Conservation (phyloP, 2,797 vertebrate species). For the Arctocebus calabarensis region DNA sequence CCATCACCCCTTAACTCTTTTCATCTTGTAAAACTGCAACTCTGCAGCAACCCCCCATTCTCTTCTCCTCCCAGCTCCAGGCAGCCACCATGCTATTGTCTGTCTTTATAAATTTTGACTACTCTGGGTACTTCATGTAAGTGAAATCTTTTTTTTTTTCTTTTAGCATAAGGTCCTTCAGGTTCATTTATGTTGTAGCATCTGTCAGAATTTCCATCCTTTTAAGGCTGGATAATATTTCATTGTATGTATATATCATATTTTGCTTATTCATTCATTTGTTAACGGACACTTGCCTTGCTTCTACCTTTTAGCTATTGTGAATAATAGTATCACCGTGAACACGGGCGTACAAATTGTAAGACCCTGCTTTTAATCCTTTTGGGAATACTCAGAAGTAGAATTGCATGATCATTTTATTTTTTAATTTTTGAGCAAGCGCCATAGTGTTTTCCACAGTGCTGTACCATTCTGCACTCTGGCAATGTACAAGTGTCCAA, state of each 20-base stretch:
- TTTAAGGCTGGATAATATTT: not conserved
- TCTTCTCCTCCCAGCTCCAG: too few relatives aligned
- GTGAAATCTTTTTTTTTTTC: not conserved
- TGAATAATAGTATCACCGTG: not conserved
- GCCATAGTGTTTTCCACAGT: not conserved
- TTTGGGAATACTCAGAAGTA: not conserved
- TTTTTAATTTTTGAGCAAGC: not conserved
- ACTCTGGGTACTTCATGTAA: not conserved
- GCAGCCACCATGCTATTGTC: not conserved
- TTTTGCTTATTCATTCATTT: not conserved
- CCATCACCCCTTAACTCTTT: not conserved
- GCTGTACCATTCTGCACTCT: not conserved
- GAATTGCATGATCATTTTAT: not conserved
- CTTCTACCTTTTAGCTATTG: not conserved
- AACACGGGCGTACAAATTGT: not conserved
- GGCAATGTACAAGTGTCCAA: not conserved
- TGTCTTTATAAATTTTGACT: not conserved
- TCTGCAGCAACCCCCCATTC: not conserved
- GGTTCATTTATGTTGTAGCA: not conserved
- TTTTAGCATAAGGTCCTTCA: not conserved
- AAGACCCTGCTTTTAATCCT: not conserved
- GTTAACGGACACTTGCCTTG: not conserved
- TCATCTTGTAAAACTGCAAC: not conserved
- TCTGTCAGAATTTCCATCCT: not conserved
- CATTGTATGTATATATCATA: not conserved